Evolutionary conservation across 2,888 invertebrate genomes (phyloP), one percentile per base, ranked within the genome.

Genomic region (Stramonita haemastoma): DNA sequence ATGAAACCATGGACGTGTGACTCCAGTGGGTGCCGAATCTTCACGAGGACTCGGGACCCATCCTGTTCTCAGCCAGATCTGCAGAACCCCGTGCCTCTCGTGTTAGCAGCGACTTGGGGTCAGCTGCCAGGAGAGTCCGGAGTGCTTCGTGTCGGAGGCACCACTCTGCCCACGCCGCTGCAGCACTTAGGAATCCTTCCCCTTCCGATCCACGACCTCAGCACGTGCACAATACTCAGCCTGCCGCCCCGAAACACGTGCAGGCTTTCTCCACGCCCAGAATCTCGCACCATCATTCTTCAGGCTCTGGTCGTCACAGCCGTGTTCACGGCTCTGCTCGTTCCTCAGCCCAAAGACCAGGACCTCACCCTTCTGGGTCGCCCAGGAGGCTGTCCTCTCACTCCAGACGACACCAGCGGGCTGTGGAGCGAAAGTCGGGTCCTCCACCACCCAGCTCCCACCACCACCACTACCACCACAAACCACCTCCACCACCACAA

Each of bases 91-190:
- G 86, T 15, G 34, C 29, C 8, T 46, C 66, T 22, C 15, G 2
- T 26, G n/a, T n/a, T 6, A 46, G 46, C 22, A n/a, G 73, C n/a
- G 26, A 13, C n/a, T 46, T 46, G 46, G 87, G 73, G 36, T 17
- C n/a, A 11, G 73, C n/a, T n/a, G 73, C 29, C 86, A 86, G 89
- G 70, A 84, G 89, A 11, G 19, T 29, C n/a, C 89, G 89, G 32
- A 89, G 70, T n/a, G 70, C 85, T 0, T 85, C 84, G 22, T 89
- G 89, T n/a, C 84, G 84, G 15, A 36, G 73, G 19, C 88, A 88
- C 36, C 29, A 13, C 26, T 34, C 83, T 13, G 11, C 15, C 22
- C 29, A 34, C 36, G n/a, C 36, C 13, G 46, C 66, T 13, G 29
- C 84, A 22, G 70, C 19, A 34, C 32, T 34, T 32, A 57, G n/a